A percentile compares a stretch with the other conserved stretches of the same genome.
These are phyloP conservation scores for Pelecanoides urinatrix DNA, from an alignment of 2,113 vertebrate genomes.

Conservation along the genomic window DNA sequence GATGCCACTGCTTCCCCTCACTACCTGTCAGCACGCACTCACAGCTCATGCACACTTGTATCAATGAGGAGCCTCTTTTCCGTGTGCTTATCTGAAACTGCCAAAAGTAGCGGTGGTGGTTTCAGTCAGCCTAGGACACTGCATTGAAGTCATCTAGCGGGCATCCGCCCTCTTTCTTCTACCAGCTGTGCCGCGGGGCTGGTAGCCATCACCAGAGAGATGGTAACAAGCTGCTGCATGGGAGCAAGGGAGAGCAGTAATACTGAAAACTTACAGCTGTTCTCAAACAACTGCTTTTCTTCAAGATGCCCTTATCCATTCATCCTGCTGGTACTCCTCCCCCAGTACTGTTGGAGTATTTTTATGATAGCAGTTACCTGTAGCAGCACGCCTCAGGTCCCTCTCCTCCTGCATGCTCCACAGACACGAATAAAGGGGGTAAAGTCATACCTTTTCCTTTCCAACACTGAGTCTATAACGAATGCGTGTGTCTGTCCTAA, in stretches of 20 bases:
- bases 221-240: not conserved
- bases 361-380: not conserved
- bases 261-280: not conserved
- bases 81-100: not conserved
- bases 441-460: not conserved
- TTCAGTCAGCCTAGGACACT: not conserved
- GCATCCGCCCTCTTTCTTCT: not conserved
- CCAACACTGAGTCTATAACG: not conserved
- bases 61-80: not conserved
- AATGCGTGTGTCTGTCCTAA: not conserved
- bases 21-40: not conserved
- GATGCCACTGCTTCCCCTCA: not conserved
- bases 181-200: not conserved
- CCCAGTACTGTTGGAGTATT: not conserved
- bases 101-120: not conserved
- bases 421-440: not conserved
- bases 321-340: not conserved
- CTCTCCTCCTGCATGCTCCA: not conserved
- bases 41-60: rapidly evolving
- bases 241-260: not conserved
- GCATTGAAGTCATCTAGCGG: not conserved
- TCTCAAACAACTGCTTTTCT: not conserved
- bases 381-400: not conserved
- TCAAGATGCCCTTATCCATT: not conserved
- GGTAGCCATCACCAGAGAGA: not conserved